These are phyloP conservation scores for Gymnogyps californianus DNA, from an alignment of 2,113 vertebrate genomes.

Conservation along the genomic window DNA sequence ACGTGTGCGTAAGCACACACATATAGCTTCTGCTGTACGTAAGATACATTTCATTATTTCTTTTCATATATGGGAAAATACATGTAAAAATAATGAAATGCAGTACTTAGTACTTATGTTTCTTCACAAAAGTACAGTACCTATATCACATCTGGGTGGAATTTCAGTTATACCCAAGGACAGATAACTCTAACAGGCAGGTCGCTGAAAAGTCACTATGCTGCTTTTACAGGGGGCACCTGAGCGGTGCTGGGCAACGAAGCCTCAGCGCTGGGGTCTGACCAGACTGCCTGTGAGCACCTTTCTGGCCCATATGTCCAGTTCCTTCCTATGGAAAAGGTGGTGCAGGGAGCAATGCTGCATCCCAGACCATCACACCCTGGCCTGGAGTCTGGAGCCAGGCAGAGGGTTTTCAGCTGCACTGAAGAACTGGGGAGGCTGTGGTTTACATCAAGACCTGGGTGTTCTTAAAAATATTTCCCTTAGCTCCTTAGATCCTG, in stretches of 20 bases:
- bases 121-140: background rate
- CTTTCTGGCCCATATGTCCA: background rate
- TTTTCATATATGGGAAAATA: background rate
- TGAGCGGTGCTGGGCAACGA: rapidly evolving
- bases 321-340: background rate
- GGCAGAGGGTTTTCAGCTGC: background rate
- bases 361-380: background rate
- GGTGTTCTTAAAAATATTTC: background rate
- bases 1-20: rapidly evolving
- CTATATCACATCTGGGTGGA: background rate
- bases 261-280: rapidly evolving
- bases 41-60: background rate
- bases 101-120: background rate
- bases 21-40: background rate
- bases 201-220: background rate
- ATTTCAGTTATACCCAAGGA: background rate
- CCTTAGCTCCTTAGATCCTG: background rate
- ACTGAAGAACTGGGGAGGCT: background rate
- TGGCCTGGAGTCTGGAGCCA: background rate
- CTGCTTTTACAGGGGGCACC: background rate
- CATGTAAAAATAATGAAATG: background rate
- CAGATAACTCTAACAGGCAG: background rate
- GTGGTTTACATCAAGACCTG: background rate
- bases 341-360: rapidly evolving
- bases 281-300: background rate